A percentile compares a stretch with the other conserved stretches of the same genome.
These are phyloP conservation scores for Temnothorax ravouxi DNA, from an alignment of 2,888 invertebrate genomes.

Conservation along the genomic window DNA sequence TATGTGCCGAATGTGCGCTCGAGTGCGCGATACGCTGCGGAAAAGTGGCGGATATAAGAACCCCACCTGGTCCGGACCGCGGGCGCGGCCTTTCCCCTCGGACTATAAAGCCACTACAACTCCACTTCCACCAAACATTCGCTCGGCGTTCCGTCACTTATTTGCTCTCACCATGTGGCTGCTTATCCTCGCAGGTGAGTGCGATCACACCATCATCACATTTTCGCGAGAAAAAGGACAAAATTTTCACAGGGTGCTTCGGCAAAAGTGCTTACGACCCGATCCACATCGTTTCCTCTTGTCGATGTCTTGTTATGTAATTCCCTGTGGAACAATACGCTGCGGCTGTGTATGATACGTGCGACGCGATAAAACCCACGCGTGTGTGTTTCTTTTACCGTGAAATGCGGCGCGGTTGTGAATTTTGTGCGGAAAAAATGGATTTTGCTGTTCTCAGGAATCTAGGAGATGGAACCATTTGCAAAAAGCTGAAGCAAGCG, in stretches of 20 bases:
- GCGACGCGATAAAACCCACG: conserved; percentile 3
- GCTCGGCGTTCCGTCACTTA: conserved; percentile 83
- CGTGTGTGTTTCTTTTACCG: conserved; percentile 14
- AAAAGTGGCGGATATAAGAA: conserved; percentile 79
- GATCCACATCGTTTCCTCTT: no score
- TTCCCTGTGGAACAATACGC: not conserved
- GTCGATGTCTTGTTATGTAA: not conserved
- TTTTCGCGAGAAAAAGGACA: conserved; percentile 47
- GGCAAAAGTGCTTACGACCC: conserved; percentile 11
- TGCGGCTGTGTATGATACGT: conserved; percentile 25
- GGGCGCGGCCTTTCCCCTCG: conserved; percentile 85
- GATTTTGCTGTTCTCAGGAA: not conserved
- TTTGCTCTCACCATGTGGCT: conserved; percentile 84
- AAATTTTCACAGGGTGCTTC: conserved; percentile 29
- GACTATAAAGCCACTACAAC: conserved; percentile 85
- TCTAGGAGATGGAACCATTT: not conserved
- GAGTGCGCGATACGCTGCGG: conserved; percentile 67
- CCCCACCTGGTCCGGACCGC: conserved; percentile 82
- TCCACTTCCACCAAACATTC: conserved; percentile 83
- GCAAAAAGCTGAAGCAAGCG: not conserved
- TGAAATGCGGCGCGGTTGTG: conserved; percentile 11
- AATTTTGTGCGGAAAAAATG: conserved; percentile 5
- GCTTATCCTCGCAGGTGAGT: conserved; percentile 85
- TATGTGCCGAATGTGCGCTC: conserved; percentile 63
- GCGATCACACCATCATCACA: conserved; percentile 44